These are phyloP conservation scores for Lasiommata megera DNA, from an alignment of 2,888 invertebrate species.

Conservation along the genomic window DNA sequence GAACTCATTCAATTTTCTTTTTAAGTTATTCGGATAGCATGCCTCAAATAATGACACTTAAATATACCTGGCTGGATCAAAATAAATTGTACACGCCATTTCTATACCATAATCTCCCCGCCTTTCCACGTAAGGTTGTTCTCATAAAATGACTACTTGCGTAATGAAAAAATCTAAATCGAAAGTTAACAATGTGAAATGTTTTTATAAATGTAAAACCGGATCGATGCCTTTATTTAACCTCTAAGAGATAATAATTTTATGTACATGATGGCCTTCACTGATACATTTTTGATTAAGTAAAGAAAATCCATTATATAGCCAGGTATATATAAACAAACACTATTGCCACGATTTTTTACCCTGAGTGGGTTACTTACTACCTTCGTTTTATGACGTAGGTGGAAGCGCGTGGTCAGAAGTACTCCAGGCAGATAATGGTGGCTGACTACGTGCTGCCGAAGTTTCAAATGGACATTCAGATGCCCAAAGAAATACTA, in stretches of 20 bases:
- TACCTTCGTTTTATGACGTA: conserved; percentile 31
- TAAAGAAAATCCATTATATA: background rate
- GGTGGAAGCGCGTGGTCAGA: conserved; percentile 78
- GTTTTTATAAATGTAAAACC: conserved; percentile 16
- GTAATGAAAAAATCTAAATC: no score
- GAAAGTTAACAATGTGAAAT: conserved; percentile 16
- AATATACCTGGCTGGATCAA: no score
- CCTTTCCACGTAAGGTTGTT: no score
- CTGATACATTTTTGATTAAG: background rate
- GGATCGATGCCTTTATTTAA: conserved; percentile 16
- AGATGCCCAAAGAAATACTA: conserved; percentile 90
- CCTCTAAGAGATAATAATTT: conserved; percentile 15
- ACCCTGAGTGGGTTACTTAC: no score
- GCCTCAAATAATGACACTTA: no score
- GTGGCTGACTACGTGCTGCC: conserved; percentile 96
- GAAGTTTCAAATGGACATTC: conserved; percentile 94
- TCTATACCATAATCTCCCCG: no score
- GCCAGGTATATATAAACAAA: no score
- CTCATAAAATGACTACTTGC: no score
- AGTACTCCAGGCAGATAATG: conserved; percentile 86
- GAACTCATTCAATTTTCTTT: no score
- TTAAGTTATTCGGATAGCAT: no score
- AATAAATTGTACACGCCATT: no score
- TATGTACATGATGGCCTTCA: conserved; percentile 10
- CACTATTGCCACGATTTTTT: no score